A percentile compares a stretch with the other conserved stretches of the same genome.
Conservation (phyloP, 2,797 vertebrate genomes). For the Lerista edwardsae region DNA sequence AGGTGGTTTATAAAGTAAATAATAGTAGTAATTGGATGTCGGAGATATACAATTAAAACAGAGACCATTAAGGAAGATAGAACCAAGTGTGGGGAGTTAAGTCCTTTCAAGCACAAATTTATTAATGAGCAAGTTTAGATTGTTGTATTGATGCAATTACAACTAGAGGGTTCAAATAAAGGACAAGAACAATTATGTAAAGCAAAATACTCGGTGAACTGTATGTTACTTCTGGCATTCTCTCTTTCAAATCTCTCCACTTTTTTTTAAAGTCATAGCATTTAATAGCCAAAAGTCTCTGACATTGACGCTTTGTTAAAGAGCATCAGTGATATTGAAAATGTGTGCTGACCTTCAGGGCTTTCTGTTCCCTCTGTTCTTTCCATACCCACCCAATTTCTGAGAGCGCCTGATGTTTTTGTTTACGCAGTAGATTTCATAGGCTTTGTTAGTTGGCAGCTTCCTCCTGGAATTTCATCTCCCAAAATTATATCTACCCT, state of each 20-base stretch:
- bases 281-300: slow-evolving; percentile 48
- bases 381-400: slow-evolving; percentile 65
- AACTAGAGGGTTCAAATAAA: slow-evolving; percentile 58
- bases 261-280: slow-evolving; percentile 24
- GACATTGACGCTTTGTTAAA: too few species aligned
- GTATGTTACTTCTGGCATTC: slow-evolving; percentile 38
- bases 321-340: slow-evolving; percentile 44
- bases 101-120: slow-evolving; percentile 44
- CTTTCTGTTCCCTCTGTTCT: slow-evolving; percentile 55
- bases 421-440: slow-evolving; percentile 61
- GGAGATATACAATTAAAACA: not conserved
- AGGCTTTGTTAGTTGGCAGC: slow-evolving; percentile 30
- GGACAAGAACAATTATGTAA: slow-evolving; percentile 49
- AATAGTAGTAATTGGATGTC: not conserved
- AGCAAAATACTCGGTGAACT: slow-evolving; percentile 33
- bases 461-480: slow-evolving; percentile 30
- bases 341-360: slow-evolving; percentile 61
- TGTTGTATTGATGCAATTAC: slow-evolving; percentile 53
- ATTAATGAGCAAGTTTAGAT: slow-evolving; percentile 45
- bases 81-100: slow-evolving; percentile 1
- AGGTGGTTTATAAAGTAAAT: not conserved
- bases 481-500: slow-evolving; percentile 38
- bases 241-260: slow-evolving; percentile 1
- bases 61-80: not conserved
- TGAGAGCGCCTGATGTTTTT: slow-evolving; percentile 59